These are phyloP conservation scores for Amblyopsis rosae DNA, from an alignment of 2,113 vertebrate species.

Conservation along the genomic window DNA sequence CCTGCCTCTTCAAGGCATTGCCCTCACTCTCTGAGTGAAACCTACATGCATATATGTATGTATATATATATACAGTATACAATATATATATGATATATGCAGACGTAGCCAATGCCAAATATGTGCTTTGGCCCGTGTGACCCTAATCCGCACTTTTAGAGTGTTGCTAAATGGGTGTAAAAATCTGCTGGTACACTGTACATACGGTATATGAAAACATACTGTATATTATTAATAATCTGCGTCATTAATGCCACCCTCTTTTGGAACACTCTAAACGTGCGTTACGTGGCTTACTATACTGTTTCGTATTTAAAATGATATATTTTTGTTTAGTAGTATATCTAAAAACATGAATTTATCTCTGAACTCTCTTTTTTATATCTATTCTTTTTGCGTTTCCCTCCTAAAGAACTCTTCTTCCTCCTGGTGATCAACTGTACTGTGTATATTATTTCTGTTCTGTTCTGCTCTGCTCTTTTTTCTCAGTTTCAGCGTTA, in stretches of 20 bases:
- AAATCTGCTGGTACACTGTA: constrained; percentile 32
- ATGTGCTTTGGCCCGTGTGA: constrained; percentile 70
- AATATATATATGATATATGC: constrained; percentile 54
- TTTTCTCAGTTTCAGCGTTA: constrained; percentile 66
- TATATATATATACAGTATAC: constrained; percentile 58
- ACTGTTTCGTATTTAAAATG: constrained; percentile 50
- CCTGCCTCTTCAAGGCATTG: constrained; percentile 68
- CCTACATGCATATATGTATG: constrained; percentile 68
- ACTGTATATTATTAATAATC: not conserved
- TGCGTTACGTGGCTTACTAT: constrained; percentile 60
- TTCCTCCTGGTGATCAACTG: constrained; percentile 60
- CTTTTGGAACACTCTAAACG: constrained; percentile 77
- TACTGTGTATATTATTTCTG: constrained; percentile 67
- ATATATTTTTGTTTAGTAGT: constrained; percentile 42
- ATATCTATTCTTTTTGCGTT: constrained; percentile 33
- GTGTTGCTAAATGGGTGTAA: constrained; percentile 71
- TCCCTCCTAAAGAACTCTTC: constrained; percentile 46
- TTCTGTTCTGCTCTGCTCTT: constrained; percentile 58
- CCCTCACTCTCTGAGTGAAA: constrained; percentile 72
- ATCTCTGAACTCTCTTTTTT: constrained; percentile 46
- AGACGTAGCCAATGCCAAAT: constrained; percentile 74
- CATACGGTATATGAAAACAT: not conserved
- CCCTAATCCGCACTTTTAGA: constrained; percentile 71
- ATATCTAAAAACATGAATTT: constrained; percentile 32
- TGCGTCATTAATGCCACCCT: constrained; percentile 46